A percentile compares a stretch with the other conserved stretches of the same genome.
Conservation (phyloP, 1,140 invertebrate species). For the Helicoverpa zea region DNA sequence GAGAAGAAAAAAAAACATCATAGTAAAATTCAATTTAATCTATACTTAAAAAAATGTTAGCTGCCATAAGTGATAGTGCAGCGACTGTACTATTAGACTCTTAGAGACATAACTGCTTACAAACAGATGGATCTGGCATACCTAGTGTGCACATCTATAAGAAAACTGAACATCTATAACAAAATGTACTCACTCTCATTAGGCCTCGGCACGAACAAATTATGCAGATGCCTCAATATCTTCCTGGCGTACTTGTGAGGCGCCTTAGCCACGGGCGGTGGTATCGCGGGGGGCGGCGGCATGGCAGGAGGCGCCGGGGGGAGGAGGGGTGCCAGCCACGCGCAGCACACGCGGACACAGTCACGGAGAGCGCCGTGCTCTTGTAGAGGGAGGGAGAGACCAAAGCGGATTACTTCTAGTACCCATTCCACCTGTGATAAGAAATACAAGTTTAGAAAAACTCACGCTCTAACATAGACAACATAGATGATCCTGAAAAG, state of each 20-base stretch:
- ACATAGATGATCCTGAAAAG: neutral
- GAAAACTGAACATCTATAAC: neutral
- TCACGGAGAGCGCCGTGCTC: constrained; percentile 98
- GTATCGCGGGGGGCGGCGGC: constrained; percentile 93
- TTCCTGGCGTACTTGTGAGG: constrained; percentile 96
- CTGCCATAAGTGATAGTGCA: no score
- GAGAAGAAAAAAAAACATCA: no score
- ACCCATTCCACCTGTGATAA: constrained; percentile 92
- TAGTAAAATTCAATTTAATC: no score
- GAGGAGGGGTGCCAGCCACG: constrained; percentile 97
- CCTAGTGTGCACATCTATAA: no score
- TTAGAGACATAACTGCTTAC: no score
- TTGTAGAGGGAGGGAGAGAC: constrained; percentile 94
- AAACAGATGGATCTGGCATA: no score
- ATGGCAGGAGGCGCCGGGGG: constrained; percentile 90
- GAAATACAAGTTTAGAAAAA: neutral
- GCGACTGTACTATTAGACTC: no score
- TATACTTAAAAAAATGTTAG: no score
- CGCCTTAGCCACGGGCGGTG: constrained; percentile 95
- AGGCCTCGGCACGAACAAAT: constrained; percentile 97
- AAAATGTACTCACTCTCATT: constrained; percentile 92
- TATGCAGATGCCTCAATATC: constrained; percentile 97
- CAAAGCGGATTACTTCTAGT: constrained; percentile 97
- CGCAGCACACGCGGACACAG: constrained; percentile 98
- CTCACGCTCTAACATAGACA: neutral